These are phyloP conservation scores for Diadegma fenestrale DNA, from an alignment of 2,888 invertebrate species.

Conservation along the genomic window DNA sequence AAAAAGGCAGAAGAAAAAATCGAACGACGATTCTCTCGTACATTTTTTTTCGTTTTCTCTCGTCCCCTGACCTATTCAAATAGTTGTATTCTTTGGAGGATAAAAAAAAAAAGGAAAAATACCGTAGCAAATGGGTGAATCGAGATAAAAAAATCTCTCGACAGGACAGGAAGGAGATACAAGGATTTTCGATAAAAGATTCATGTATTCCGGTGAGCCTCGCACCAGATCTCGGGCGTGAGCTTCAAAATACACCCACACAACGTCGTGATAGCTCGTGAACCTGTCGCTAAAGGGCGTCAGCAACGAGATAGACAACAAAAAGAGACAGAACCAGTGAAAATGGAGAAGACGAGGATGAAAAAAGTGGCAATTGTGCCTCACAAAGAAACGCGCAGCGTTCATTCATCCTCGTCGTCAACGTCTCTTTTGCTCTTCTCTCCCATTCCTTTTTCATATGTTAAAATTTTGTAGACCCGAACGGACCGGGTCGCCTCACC, in stretches of 20 bases:
- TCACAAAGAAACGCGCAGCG: constrained; percentile 60
- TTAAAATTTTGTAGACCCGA: too few relatives aligned
- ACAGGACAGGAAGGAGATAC: constrained; percentile 63
- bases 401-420: constrained; percentile 62
- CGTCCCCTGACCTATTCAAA: constrained; percentile 41
- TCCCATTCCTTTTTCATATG: constrained; percentile 61
- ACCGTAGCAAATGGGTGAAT: constrained; percentile 34
- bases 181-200: constrained; percentile 75
- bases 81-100: constrained; percentile 30
- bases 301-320: constrained; percentile 21
- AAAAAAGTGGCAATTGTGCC: constrained; percentile 63
- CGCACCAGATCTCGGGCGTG: constrained; percentile 62
- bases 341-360: constrained; percentile 27
- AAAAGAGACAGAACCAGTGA: constrained; percentile 28
- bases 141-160: constrained; percentile 71
- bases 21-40: constrained; percentile 36
- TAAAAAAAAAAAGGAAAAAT: constrained; percentile 16
- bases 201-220: constrained; percentile 74
- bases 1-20: constrained; percentile 26
- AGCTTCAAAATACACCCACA: constrained; percentile 51
- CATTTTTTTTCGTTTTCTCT: constrained; percentile 14
- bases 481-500: constrained; percentile 47
- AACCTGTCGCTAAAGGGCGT: constrained; percentile 63
- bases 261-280: constrained; percentile 47
- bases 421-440: constrained; percentile 40